Evolutionary conservation across 2,888 invertebrate species (phyloP).

Genomic region (Iselma pallidipennis): DNA sequence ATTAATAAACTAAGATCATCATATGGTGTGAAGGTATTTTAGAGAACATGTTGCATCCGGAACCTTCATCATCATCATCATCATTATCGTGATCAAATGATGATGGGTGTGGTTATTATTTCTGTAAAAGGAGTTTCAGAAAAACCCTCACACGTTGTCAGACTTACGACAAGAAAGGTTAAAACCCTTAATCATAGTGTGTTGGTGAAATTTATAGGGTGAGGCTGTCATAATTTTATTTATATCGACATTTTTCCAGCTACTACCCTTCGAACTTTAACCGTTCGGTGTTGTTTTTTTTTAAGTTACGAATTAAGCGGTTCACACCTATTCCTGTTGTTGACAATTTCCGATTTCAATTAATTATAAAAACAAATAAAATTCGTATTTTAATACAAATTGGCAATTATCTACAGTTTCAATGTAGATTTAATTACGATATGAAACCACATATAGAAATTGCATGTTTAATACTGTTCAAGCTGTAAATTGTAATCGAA

Average conservation of each 20-base stretch:
- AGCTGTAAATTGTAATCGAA: neutral
- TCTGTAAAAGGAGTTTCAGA: too few species aligned
- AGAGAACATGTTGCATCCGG: constrained; percentile 1
- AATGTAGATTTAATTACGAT: constrained; percentile 1
- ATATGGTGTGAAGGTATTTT: neutral
- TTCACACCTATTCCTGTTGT: neutral
- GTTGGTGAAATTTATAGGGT: constrained; percentile 44
- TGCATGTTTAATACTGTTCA: too few species aligned
- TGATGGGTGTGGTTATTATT: constrained; percentile 2
- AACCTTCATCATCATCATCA: neutral
- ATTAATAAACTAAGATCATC: neutral
- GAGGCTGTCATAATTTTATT: constrained; percentile 44
- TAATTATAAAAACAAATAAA: neutral
- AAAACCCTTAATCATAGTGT: constrained; percentile 45
- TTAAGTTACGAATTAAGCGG: neutral
- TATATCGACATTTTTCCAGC: constrained; percentile 39
- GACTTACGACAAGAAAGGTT: constrained; percentile 37
- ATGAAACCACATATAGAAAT: neutral
- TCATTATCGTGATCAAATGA: neutral
- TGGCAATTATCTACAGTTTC: neutral
- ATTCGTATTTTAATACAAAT: neutral
- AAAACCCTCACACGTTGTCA: constrained; percentile 30
- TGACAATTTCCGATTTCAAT: neutral
- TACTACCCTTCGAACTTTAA: constrained; percentile 15
- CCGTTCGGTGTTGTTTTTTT: neutral